Evolutionary conservation across 1,140 invertebrate species (phyloP).

Genomic region (Neuroterus valhalla): DNA sequence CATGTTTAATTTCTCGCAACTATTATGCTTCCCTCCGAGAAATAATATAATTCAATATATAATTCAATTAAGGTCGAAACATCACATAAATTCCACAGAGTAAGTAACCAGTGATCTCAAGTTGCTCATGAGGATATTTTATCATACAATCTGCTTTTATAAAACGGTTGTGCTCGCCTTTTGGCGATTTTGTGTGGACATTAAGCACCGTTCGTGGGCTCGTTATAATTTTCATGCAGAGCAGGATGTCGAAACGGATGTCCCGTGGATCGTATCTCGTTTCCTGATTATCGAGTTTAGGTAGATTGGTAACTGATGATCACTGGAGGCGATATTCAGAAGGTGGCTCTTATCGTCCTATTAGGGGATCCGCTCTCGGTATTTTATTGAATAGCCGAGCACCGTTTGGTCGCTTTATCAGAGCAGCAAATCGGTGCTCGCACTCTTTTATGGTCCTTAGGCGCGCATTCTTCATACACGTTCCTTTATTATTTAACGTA

Average conservation of each 20-base stretch:
- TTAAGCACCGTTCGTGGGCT: constrained; percentile 1
- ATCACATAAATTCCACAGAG: neutral
- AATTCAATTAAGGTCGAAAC: constrained; percentile 6
- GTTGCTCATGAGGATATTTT: neutral
- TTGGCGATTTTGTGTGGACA: constrained; percentile 28
- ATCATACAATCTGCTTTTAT: constrained; percentile 18
- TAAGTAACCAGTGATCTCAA: neutral
- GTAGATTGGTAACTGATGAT: constrained; percentile 36
- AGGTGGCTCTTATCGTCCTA: constrained; percentile 69
- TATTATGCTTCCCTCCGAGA: neutral
- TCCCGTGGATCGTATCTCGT: constrained; percentile 51
- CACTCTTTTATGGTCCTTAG: constrained; percentile 64
- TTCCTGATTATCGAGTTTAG: constrained; percentile 60
- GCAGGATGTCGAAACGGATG: constrained; percentile 47
- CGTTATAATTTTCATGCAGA: constrained; percentile 51
- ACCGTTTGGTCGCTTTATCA: constrained; percentile 59
- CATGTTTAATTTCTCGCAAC: too few relatives aligned
- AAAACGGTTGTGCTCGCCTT: constrained; percentile 12
- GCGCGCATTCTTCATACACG: constrained; percentile 56
- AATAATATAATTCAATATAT: constrained; percentile 4
- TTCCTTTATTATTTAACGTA: constrained; percentile 67
- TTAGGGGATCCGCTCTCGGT: constrained; percentile 61
- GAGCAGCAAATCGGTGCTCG: constrained; percentile 58
- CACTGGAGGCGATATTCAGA: constrained; percentile 50
- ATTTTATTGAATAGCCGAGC: constrained; percentile 59